Conservation (phyloP, 23 tunicate species). For the Trididemnum nubilum region DNA sequence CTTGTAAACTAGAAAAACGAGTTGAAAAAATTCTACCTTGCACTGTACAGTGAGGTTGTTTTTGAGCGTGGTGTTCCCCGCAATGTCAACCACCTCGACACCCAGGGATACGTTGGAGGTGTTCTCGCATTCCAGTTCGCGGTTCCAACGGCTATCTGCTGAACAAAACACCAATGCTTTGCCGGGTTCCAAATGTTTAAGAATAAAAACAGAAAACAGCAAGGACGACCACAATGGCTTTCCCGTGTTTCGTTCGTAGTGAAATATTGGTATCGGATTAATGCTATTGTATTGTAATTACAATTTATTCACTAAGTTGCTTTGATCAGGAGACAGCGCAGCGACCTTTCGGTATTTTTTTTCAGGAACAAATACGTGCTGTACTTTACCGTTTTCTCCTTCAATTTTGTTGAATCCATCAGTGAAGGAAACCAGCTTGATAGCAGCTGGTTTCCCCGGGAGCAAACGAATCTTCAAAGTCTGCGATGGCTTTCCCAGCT, state of each 20-base stretch:
- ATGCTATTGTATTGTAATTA: too few species aligned
- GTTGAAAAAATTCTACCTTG: too few species aligned
- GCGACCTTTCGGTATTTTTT: too few species aligned
- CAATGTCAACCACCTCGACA: constrained; percentile 62
- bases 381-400: constrained; percentile 56
- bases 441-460: constrained; percentile 72
- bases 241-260: too few species aligned
- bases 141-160: not conserved
- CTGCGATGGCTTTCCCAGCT: constrained; percentile 50
- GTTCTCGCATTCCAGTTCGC: constrained; percentile 55
- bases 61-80: constrained; percentile 60
- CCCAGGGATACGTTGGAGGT: constrained; percentile 46
- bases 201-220: not conserved
- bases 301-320: too few species aligned
- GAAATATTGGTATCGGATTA: too few species aligned
- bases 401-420: constrained; percentile 49
- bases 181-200: not conserved
- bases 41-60: constrained; percentile 59
- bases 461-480: constrained; percentile 74
- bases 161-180: not conserved
- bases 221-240: not conserved
- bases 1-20: too few species aligned
- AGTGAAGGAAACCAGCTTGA: constrained; percentile 43
- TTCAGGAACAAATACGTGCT: too few species aligned
- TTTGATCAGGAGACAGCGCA: too few species aligned